A percentile compares a stretch with the other conserved stretches of the same genome.
phyloP scores from a whole-genome alignment of 2,797 vertebrate genomes.

The Sebastes vulpes region DNA sequence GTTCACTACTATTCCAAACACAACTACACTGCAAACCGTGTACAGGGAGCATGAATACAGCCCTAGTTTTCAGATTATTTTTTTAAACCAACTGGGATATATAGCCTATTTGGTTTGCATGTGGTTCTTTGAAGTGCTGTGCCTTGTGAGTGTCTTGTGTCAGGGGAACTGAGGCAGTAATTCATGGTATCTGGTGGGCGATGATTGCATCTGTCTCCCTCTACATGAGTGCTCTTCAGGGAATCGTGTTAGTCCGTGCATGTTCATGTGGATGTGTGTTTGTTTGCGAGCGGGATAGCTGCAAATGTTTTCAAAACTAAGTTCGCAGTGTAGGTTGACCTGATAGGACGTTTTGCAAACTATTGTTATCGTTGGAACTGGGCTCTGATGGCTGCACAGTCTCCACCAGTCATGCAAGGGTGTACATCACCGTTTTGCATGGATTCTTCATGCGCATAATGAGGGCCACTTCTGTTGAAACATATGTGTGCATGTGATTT shows the following conservation, averaged over 20 bases:
- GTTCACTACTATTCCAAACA: neutral
- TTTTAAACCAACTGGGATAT: slow-evolving; percentile 18
- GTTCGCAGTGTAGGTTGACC: no score
- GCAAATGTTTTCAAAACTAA: no score
- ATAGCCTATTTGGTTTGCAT: slow-evolving; percentile 58
- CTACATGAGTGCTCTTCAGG: slow-evolving; percentile 37
- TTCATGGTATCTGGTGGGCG: slow-evolving; percentile 42
- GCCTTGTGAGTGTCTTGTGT: slow-evolving; percentile 58
- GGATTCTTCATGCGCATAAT: no score
- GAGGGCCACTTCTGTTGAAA: no score
- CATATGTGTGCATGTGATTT: no score
- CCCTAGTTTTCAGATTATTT: slow-evolving; percentile 6
- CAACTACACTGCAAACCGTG: neutral
- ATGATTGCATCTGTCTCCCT: slow-evolving; percentile 60
- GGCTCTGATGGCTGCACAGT: no score
- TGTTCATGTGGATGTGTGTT: slow-evolving; percentile 12
- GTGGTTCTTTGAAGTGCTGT: slow-evolving; percentile 52
- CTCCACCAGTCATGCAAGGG: no score
- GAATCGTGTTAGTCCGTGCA: slow-evolving; percentile 24
- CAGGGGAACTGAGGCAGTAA: slow-evolving; percentile 47
- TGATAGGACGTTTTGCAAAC: no score
- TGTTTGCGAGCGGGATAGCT: neutral
- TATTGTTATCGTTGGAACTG: no score
- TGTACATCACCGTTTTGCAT: no score
- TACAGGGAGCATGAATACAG: slow-evolving; percentile 16